Base-by-base conservation (phyloP, 92 coral and sea anemone genomes). In the Palythoa heliodiscus region DNA sequence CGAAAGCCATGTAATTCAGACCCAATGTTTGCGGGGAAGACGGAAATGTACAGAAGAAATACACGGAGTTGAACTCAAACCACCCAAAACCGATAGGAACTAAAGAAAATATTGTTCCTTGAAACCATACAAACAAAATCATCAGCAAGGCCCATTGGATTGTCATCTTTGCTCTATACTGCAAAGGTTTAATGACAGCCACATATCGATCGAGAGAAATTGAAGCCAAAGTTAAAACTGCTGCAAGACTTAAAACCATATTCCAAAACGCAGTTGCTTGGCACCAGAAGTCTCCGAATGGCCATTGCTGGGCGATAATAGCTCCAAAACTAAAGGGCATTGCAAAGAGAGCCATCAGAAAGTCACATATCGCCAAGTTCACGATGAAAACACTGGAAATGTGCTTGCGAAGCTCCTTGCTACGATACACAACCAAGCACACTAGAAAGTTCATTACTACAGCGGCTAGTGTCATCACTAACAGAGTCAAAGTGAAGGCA, bases 141-240 rank as follows among this genome's bases (percentile, higher is more conserved):
- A 94, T 93, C 10, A 70, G 76, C 23, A 94, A 69, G 16, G 98
- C 98, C 88, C 95, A 88, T 52, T 96, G 98, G 4, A 93, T 81
- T 7, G 98, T 96, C 98, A 96, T 96, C 79, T 96, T 96, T 17
- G 98, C 98, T 73, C 98, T 79, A 87, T 96, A 96, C 38, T 96
- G 97, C 11, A 96, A 84, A 6, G 98, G 98, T 78, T 93, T 96
- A 69, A 95, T 93, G 2, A 96, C 98, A 17, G 98, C 98, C 43
- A 93, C 93, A 77, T 93, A 96, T 60, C 98, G 98, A 47, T 96
- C 98, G 39, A 94, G 88, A 3, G 98, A 96, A 53, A 96, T 96
- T 3, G 93, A 87, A 52, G 98, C 98, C 35, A 96, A 78, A 0
- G 98, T 96, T 71, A 96, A 87, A 47, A 96, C 93, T 8, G 98